Base-by-base conservation (phyloP, 37 sponge, comb jelly and placozoan species). In the Hexactinellida sp. region DNA sequence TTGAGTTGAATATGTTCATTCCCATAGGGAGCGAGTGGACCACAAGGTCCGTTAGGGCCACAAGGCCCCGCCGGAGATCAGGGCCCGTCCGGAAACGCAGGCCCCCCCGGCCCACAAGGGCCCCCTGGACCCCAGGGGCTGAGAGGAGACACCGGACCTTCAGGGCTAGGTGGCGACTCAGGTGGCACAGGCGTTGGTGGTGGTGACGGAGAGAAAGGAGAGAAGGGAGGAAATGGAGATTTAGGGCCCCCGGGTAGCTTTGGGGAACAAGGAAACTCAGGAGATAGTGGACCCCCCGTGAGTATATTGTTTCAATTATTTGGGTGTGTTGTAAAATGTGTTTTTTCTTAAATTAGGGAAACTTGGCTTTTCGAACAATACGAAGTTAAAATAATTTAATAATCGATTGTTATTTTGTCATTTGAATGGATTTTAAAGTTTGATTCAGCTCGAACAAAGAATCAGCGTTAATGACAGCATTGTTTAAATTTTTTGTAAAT, bases 61-160 rank as follows among this genome's bases (percentile, higher is more conserved):
- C 9, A 47, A 19, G 52, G 52, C 9, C 52, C 52, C 9, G 13
- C 9, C 9, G 52, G 52, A 47, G 52, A 47, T 47, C 52, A 47
- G 16, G 52, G 52, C 16, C 52, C 9, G 16, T 16, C 52, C 9
- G 76, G 76, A 21, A 63, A 63, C 28, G 36, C 84, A 23, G 84
- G 84, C 5, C 84, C 84, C 41, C 84, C 84, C 19, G 84, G 84
- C 3, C 41, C 84, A 10, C 38, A 38, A 36, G 84, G 84, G 19
- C 84, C 38, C 24, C 36, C 24, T 7, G 84, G 84, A 83, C 84
- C 39, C 24, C 13, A 24, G 25, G 84, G 84, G 19, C 25, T 5
- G 3, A 36, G 84, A 34, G 84, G 84, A 83, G 84, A 83, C 3
- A 34, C 28, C 19, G 84, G 84, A 83, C 37, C 84, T 37, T 36